Percentiles rank a stretch among this genome's conserved stretches.
These are phyloP conservation scores for Megatriorchis doriae DNA, from an alignment of 2,113 vertebrate species.

Conservation along the genomic window DNA sequence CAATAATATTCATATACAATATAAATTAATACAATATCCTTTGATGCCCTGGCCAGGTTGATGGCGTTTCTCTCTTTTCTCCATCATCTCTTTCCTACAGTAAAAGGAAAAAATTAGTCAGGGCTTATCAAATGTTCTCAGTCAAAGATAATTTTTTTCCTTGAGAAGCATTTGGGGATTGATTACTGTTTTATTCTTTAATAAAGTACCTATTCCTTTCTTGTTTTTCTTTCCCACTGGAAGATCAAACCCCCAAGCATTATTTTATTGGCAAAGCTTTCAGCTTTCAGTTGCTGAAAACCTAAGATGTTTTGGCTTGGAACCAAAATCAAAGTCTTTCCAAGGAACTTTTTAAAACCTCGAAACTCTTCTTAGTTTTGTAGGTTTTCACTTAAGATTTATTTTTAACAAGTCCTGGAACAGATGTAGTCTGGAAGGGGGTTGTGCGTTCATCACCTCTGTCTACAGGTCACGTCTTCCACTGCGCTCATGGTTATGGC, in stretches of 20 bases:
- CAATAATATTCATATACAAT: neutral
- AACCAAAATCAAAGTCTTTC: constrained; percentile 4
- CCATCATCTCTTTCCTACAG: neutral
- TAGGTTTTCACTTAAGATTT: neutral
- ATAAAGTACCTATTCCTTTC: neutral
- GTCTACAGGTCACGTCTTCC: accelerated
- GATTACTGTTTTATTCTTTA: neutral
- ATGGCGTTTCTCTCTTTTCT: neutral
- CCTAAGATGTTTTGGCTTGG: neutral
- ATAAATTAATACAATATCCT: neutral
- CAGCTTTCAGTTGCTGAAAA: neutral
- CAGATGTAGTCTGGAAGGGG: neutral
- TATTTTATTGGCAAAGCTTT: neutral
- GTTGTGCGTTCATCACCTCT: neutral
- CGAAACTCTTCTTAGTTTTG: neutral
- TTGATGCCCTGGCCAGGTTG: neutral
- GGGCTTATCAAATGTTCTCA: neutral
- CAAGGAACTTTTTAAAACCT: neutral
- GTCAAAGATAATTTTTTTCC: neutral
- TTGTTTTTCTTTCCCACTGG: neutral
- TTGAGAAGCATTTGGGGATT: neutral
- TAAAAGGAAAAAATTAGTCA: neutral
- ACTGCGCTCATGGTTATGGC: accelerated
- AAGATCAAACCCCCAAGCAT: neutral
- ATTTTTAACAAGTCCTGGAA: neutral